Percentiles rank a stretch among this genome's conserved stretches.
These are phyloP conservation scores for Drosophila repletoides DNA, from an alignment of 1,140 invertebrate genomes.

Conservation along the genomic window DNA sequence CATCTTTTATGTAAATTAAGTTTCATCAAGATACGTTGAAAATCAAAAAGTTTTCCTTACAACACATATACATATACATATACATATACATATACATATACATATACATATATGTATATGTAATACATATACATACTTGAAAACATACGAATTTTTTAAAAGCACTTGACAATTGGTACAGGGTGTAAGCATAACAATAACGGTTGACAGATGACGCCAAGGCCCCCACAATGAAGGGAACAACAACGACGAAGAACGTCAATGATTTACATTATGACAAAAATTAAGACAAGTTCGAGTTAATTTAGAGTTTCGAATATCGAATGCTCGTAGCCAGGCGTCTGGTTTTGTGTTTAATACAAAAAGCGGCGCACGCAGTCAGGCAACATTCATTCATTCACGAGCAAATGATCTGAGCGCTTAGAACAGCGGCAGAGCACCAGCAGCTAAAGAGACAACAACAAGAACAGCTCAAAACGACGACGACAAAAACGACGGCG, in stretches of 20 bases:
- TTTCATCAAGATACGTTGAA: too few relatives aligned
- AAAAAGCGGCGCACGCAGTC: conserved; percentile 56
- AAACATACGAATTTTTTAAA: too few relatives aligned
- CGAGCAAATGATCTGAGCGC: conserved; percentile 65
- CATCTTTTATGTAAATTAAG: too few relatives aligned
- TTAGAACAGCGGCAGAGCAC: conserved; percentile 61
- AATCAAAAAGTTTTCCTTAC: too few relatives aligned
- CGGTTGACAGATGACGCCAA: conserved; percentile 19
- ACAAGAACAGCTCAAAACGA: not conserved
- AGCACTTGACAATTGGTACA: too few relatives aligned
- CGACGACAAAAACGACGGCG: conserved; percentile 3
- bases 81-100: too few relatives aligned
- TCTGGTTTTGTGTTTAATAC: conserved; percentile 48
- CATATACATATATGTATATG: too few relatives aligned
- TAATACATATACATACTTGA: too few relatives aligned
- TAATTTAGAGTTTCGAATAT: conserved; percentile 4
- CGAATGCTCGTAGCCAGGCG: too few relatives aligned
- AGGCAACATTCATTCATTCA: conserved; percentile 66
- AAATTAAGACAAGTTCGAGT: conserved; percentile 35
- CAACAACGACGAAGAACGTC: not conserved
- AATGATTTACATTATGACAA: conserved; percentile 39
- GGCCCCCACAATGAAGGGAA: conserved; percentile 17
- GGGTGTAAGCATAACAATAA: conserved; percentile 10
- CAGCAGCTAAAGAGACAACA: conserved; percentile 28
- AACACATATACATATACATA: too few relatives aligned